Conservation (phyloP, 2,888 invertebrate genomes). For the Eudasyphora cyanicolor region DNA sequence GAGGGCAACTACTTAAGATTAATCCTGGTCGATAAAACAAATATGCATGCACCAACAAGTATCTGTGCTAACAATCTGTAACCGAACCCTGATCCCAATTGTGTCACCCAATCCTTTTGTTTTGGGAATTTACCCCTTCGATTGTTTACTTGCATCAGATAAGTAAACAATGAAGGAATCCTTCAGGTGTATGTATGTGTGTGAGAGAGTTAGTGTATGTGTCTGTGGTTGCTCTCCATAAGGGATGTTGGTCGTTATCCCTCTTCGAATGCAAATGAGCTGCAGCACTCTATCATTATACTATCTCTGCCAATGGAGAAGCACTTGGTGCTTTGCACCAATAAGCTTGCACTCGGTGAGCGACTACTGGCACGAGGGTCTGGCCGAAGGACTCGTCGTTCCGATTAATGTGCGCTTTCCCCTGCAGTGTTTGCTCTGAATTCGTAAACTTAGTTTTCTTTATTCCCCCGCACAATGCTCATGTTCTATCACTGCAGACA, state of each 20-base stretch:
- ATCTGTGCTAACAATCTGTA: slow-evolving; percentile 6
- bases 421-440: not conserved
- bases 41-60: not conserved
- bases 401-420: not conserved
- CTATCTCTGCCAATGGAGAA: slow-evolving; percentile 19
- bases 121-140: not conserved
- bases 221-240: not conserved
- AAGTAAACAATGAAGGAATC: not conserved
- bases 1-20: slow-evolving; percentile 16
- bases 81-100: not conserved
- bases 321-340: not conserved
- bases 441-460: not conserved
- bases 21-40: slow-evolving; percentile 19
- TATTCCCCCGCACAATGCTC: no score
- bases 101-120: slow-evolving; percentile 27
- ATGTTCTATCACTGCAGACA: not conserved
- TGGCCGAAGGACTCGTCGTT: not conserved
- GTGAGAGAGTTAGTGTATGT: not conserved
- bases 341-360: not conserved
- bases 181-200: slow-evolving; percentile 5
- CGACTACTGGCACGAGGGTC: slow-evolving; percentile 19
- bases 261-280: slow-evolving; percentile 26
- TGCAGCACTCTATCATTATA: not conserved
- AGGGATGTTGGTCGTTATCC: slow-evolving; percentile 17
- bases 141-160: not conserved